These are phyloP conservation scores for Tenebrio molitor DNA, from an alignment of 1,140 invertebrate species.

Conservation along the genomic window DNA sequence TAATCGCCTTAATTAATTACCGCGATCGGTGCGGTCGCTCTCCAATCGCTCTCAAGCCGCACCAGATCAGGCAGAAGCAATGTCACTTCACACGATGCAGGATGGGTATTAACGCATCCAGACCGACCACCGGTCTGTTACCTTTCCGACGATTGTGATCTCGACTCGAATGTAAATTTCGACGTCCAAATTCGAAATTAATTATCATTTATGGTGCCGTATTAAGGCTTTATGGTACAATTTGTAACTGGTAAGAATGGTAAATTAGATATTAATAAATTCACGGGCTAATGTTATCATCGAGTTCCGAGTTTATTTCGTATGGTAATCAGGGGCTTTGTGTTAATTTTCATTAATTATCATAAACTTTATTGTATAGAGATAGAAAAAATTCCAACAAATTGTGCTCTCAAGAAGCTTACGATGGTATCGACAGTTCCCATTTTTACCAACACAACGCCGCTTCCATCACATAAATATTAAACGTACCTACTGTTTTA, in stretches of 20 bases:
- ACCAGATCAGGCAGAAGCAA: too few species aligned
- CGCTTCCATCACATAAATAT: neutral
- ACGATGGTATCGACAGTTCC: too few species aligned
- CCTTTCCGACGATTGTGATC: constrained; percentile 34
- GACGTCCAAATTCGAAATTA: constrained; percentile 19
- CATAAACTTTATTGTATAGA: constrained; percentile 18
- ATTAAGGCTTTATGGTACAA: constrained; percentile 33
- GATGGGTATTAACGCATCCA: too few species aligned
- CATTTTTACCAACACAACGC: too few species aligned
- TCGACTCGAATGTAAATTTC: constrained; percentile 18
- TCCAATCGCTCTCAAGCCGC: too few species aligned
- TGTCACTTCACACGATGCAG: too few species aligned
- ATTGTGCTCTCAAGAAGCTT: neutral
- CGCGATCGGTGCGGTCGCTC: neutral
- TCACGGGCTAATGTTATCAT: constrained; percentile 28
- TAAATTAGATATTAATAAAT: constrained; percentile 35
- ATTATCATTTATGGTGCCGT: constrained; percentile 20
- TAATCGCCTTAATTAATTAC: constrained; percentile 16
- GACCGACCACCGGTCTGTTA: neutral
- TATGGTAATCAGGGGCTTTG: constrained; percentile 21
- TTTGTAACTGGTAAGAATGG: constrained; percentile 33
- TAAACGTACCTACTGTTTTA: neutral
- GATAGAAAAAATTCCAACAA: neutral
- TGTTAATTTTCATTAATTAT: constrained; percentile 39
- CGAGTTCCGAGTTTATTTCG: constrained; percentile 24